phyloP scores from a whole-genome alignment of 2,888 invertebrate genomes.

The Tipula vernalis region DNA sequence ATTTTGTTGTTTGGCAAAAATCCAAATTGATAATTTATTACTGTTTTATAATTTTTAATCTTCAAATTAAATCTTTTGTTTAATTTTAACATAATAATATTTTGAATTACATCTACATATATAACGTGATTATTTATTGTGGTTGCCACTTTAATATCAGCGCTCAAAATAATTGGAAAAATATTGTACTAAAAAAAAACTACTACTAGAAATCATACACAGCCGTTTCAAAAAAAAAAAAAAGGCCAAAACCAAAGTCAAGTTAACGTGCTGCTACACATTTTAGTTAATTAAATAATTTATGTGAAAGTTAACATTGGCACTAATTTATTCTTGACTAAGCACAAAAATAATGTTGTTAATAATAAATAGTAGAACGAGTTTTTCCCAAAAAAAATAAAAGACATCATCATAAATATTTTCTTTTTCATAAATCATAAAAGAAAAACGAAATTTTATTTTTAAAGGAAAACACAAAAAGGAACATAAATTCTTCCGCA shows the following conservation, averaged over 20 bases:
- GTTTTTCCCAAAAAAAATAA: neutral
- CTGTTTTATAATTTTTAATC: neutral
- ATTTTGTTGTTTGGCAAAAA: neutral
- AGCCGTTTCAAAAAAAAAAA: neutral
- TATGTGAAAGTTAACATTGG: neutral
- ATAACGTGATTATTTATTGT: too few species aligned
- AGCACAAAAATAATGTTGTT: neutral
- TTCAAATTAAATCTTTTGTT: neutral
- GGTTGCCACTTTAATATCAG: too few species aligned
- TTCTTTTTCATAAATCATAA: neutral
- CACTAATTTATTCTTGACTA: neutral
- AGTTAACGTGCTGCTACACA: neutral
- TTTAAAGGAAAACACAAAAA: neutral
- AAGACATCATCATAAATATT: neutral
- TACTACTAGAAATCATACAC: neutral
- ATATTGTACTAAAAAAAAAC: too few species aligned
- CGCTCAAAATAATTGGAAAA: too few species aligned
- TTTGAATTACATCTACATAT: neutral
- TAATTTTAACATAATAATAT: neutral
- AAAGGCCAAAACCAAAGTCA: neutral
- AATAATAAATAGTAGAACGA: neutral
- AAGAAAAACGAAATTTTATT: neutral
- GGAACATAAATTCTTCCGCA: neutral
- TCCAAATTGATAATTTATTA: neutral
- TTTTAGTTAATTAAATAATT: neutral